A percentile compares a stretch with the other conserved stretches of the same genome.
These are phyloP conservation scores for Motacilla alba DNA, from an alignment of 2,113 vertebrate genomes.

Conservation along the genomic window DNA sequence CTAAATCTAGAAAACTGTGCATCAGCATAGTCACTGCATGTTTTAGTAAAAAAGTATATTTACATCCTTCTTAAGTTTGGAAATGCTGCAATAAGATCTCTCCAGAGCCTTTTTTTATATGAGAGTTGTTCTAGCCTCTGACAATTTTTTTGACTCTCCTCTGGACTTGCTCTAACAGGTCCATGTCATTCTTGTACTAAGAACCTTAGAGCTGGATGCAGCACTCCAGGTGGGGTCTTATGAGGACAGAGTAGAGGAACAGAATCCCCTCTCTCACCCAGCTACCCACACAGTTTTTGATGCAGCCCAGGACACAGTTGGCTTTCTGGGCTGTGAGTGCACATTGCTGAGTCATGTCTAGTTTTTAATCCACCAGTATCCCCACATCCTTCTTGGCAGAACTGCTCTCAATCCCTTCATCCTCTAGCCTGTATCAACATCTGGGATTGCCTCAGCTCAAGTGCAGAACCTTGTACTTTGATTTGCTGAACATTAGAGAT, in stretches of 20 bases:
- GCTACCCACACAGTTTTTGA: accelerated
- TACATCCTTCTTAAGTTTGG: background rate
- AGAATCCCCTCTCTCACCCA: background rate
- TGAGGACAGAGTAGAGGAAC: background rate
- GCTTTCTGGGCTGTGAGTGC: background rate
- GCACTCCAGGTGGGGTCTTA: accelerated
- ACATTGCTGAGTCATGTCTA: background rate
- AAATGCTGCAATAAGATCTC: background rate
- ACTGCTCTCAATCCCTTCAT: background rate
- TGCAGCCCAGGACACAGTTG: background rate
- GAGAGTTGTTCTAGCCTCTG: background rate
- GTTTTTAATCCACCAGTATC: background rate
- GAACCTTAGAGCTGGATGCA: background rate
- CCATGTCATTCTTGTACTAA: background rate
- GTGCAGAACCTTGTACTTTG: background rate
- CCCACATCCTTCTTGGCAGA: accelerated
- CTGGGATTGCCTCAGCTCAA: background rate
- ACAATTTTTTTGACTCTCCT: background rate
- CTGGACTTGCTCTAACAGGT: background rate
- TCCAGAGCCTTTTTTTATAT: background rate
- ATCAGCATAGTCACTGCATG: background rate
- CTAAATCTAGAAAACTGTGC: background rate
- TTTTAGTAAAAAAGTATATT: background rate
- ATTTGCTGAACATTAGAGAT: background rate
- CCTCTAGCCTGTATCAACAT: background rate